Percentiles rank a stretch among this genome's conserved stretches.
Conservation (phyloP, 2,888 invertebrate genomes). For the Tromatobia lineatoria region DNA sequence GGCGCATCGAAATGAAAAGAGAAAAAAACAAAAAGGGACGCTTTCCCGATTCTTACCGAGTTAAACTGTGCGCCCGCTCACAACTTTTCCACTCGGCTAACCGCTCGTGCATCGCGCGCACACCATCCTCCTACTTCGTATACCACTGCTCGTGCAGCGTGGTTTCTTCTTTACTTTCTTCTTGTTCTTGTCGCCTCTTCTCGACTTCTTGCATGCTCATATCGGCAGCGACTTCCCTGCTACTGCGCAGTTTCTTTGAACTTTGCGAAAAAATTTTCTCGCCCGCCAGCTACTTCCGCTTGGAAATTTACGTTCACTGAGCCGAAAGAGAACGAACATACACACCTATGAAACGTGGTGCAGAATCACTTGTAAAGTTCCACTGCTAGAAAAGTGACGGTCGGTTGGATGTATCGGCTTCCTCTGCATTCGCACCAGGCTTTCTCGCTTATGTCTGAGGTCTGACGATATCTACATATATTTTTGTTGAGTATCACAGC, state of each 20-base stretch:
- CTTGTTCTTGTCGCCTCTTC: conserved; percentile 41
- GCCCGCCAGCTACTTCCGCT: conserved; percentile 33
- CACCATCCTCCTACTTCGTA: conserved; percentile 36
- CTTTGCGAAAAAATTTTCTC: conserved; percentile 51
- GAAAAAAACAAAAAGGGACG: conserved; percentile 57
- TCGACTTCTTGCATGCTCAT: conserved; percentile 47
- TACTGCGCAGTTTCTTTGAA: conserved; percentile 57
- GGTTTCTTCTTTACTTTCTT: conserved; percentile 62
- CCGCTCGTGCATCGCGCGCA: conserved; percentile 36
- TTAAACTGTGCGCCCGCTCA: conserved; percentile 75
- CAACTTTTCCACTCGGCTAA: conserved; percentile 77
- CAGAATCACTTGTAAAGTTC: conserved; percentile 62
- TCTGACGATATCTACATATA: neutral
- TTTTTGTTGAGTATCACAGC: neutral
- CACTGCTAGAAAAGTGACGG: conserved; percentile 31
- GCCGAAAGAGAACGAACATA: conserved; percentile 46
- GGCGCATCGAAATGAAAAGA: neutral
- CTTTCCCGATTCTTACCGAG: conserved; percentile 72
- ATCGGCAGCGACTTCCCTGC: conserved; percentile 60
- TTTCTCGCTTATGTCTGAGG: neutral
- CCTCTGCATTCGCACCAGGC: neutral
- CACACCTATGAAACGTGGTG: conserved; percentile 4
- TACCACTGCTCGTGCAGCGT: conserved; percentile 56
- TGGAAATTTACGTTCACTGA: conserved; percentile 54
- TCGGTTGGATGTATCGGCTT: neutral